phyloP scores from a whole-genome alignment of 2,113 vertebrate genomes.

The Calypte anna region DNA sequence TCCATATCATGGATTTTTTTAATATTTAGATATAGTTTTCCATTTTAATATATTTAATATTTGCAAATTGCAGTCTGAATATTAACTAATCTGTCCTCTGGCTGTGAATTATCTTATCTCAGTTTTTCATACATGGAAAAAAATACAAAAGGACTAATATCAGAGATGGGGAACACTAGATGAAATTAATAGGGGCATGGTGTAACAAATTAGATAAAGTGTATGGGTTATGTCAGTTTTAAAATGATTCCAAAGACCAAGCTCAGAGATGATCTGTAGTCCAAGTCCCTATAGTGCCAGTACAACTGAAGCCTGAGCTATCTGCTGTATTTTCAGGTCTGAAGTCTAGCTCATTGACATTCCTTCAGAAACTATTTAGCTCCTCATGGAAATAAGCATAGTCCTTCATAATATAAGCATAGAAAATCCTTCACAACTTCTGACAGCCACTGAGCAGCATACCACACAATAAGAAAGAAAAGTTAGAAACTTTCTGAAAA shows the following conservation, averaged over 20 bases:
- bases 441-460: neutral
- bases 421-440: neutral
- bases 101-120: constrained; percentile 36
- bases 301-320: neutral
- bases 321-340: neutral
- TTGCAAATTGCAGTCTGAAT: constrained; percentile 1
- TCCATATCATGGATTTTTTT: neutral
- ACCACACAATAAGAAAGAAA: neutral
- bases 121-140: constrained; percentile 5
- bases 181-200: neutral
- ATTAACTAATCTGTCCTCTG: constrained; percentile 24
- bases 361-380: neutral
- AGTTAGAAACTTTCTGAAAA: neutral
- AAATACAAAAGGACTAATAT: neutral
- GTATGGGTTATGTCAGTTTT: neutral
- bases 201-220: neutral
- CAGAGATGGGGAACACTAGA: neutral
- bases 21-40: neutral
- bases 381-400: neutral
- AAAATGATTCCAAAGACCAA: neutral
- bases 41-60: neutral
- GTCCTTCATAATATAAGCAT: neutral
- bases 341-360: neutral
- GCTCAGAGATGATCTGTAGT: neutral
- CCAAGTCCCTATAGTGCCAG: neutral